These are phyloP conservation scores for Fistularia tabacaria DNA, from an alignment of 2,797 vertebrate species.

Conservation along the genomic window DNA sequence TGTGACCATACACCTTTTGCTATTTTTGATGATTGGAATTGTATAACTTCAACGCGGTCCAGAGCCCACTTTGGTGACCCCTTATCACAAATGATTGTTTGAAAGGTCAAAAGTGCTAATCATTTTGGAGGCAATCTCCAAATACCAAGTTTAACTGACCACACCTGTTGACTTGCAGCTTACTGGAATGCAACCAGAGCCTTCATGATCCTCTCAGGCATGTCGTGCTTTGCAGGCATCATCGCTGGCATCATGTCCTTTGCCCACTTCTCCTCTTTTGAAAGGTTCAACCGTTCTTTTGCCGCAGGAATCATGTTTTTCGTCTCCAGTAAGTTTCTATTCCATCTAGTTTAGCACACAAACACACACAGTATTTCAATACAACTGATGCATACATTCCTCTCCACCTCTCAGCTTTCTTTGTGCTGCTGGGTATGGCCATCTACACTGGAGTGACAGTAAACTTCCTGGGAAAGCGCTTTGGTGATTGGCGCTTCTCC, in stretches of 20 bases:
- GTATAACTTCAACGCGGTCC: too few species aligned
- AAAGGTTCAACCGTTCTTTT: conserved; percentile 83
- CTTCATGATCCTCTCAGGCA: conserved; percentile 86
- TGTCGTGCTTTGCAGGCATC: conserved; percentile 82
- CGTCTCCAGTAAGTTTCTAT: conserved; percentile 79
- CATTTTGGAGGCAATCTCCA: too few species aligned
- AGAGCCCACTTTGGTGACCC: too few species aligned
- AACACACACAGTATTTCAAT: background rate
- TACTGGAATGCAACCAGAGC: conserved; percentile 88
- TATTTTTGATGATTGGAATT: too few species aligned
- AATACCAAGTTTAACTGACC: background rate
- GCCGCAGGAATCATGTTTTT: conserved; percentile 85
- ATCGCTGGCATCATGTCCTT: conserved; percentile 83
- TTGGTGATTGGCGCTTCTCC: conserved; percentile 87
- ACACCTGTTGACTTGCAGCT: conserved; percentile 57
- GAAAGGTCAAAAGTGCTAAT: too few species aligned
- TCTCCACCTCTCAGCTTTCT: conserved; percentile 67
- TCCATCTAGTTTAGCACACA: background rate
- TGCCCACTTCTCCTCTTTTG: conserved; percentile 79
- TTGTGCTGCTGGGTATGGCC: conserved; percentile 82
- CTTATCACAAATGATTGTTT: too few species aligned
- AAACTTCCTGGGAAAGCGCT: conserved; percentile 83
- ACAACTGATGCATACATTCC: background rate
- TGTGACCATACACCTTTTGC: too few species aligned
- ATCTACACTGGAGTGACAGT: conserved; percentile 86